These are phyloP conservation scores for Chalcis sispes DNA, from an alignment of 2,888 invertebrate species.

Conservation along the genomic window DNA sequence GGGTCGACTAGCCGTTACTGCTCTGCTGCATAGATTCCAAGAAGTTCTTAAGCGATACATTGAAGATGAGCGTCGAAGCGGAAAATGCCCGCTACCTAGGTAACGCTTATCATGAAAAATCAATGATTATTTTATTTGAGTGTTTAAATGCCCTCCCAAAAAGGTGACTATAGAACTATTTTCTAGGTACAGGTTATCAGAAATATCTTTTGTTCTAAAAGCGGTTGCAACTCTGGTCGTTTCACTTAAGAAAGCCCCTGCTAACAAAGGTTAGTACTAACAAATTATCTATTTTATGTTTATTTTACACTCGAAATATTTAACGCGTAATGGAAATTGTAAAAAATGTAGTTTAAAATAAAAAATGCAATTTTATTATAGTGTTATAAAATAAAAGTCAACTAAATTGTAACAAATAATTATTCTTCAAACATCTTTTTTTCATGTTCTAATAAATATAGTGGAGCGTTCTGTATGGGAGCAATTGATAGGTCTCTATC, in stretches of 20 bases:
- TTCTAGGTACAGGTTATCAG: slow-evolving; percentile 91
- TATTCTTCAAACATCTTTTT: no score
- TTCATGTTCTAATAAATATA: slow-evolving; percentile 69
- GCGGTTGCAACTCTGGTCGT: slow-evolving; percentile 94
- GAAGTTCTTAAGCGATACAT: slow-evolving; percentile 93
- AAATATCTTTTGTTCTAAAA: slow-evolving; percentile 96
- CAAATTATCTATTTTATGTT: no score
- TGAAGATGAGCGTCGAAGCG: slow-evolving; percentile 88
- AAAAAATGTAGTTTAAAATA: slow-evolving; percentile 61
- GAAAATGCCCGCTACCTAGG: slow-evolving; percentile 91
- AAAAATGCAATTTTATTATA: not conserved
- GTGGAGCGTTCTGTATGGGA: slow-evolving; percentile 95
- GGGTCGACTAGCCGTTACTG: slow-evolving; percentile 91
- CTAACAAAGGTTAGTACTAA: slow-evolving; percentile 83
- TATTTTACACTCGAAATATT: not conserved
- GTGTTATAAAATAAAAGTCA: no score
- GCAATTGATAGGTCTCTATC: slow-evolving; percentile 94
- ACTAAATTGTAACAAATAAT: no score
- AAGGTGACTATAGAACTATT: slow-evolving; percentile 64
- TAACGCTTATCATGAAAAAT: slow-evolving; percentile 69
- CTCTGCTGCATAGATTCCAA: slow-evolving; percentile 92
- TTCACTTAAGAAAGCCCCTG: slow-evolving; percentile 94
- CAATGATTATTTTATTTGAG: slow-evolving; percentile 5
- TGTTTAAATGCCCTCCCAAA: slow-evolving; percentile 31
- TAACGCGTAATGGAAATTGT: not conserved